Evolutionary conservation across 2,888 invertebrate genomes (phyloP).

Genomic region (Sarcophaga rosellei): DNA sequence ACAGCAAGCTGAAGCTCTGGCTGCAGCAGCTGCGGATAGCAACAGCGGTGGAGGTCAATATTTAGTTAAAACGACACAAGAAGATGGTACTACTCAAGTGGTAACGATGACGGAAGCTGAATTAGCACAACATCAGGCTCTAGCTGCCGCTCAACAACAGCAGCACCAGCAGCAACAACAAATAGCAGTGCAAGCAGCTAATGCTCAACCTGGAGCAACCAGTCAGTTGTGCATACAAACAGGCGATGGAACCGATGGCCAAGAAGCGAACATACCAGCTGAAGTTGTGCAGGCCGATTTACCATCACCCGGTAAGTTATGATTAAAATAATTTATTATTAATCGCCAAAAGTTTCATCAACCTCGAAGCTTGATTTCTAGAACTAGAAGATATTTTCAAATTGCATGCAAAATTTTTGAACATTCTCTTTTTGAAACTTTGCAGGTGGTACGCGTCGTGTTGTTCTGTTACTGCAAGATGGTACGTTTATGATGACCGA

Average conservation of each 20-base stretch:
- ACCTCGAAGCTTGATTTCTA: no score
- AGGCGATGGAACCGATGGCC: conserved; percentile 80
- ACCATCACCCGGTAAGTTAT: conserved; percentile 88
- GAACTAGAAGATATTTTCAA: no score
- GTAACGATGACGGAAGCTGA: conserved; percentile 78
- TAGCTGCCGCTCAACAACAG: conserved; percentile 71
- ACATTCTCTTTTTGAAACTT: neutral
- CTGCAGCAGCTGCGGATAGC: conserved; percentile 71
- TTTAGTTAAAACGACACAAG: conserved; percentile 76
- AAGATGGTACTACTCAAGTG: conserved; percentile 74
- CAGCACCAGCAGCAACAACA: conserved; percentile 61
- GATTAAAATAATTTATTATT: neutral
- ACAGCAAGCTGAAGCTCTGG: conserved; percentile 75
- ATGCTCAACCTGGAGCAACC: conserved; percentile 66
- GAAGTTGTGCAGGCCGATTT: conserved; percentile 92
- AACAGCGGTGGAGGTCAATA: conserved; percentile 75
- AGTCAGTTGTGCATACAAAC: conserved; percentile 74
- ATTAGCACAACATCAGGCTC: conserved; percentile 77
- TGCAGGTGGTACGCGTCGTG: conserved; percentile 90
- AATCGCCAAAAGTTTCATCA: no score
- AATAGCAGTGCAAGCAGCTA: conserved; percentile 67
- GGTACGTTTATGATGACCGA: conserved; percentile 94
- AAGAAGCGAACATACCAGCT: conserved; percentile 91
- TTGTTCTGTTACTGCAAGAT: conserved; percentile 91
- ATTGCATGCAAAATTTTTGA: no score